Evolutionary conservation across 1,140 invertebrate genomes (phyloP).

Genomic region (Drosophila asahinai): DNA sequence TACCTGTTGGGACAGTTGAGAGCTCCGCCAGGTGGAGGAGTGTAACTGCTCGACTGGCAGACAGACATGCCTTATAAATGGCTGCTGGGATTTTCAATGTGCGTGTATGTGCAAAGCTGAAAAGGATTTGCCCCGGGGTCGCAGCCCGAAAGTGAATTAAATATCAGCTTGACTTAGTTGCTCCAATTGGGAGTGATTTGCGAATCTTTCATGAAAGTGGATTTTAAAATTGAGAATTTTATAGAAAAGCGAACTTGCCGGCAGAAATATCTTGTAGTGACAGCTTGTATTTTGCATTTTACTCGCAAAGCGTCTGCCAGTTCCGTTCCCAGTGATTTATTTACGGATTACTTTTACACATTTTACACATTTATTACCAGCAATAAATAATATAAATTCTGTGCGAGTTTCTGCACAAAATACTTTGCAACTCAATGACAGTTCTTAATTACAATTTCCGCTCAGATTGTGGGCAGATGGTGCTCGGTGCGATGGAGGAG

Average conservation of each 20-base stretch:
- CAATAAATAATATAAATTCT: slow-evolving; percentile 59
- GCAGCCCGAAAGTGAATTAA: slow-evolving; percentile 34
- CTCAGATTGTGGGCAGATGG: slow-evolving; percentile 82
- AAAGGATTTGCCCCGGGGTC: slow-evolving; percentile 25
- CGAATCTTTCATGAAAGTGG: background rate
- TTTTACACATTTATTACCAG: slow-evolving; percentile 58
- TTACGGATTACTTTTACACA: slow-evolving; percentile 45
- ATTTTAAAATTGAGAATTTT: background rate
- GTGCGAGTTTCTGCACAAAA: slow-evolving; percentile 26
- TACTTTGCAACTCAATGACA: slow-evolving; percentile 24
- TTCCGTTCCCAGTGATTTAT: slow-evolving; percentile 16
- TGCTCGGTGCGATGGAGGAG: slow-evolving; percentile 81
- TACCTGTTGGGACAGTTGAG: slow-evolving; percentile 18
- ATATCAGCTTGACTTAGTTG: slow-evolving; percentile 17
- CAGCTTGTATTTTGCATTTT: slow-evolving; percentile 5
- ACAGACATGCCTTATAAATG: slow-evolving; percentile 25
- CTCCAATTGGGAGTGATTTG: slow-evolving; percentile 23
- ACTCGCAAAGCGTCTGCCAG: background rate
- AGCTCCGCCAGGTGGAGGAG: slow-evolving; percentile 16
- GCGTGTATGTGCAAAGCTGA: slow-evolving; percentile 48
- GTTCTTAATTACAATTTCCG: slow-evolving; percentile 20
- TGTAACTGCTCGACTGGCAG: slow-evolving; percentile 16
- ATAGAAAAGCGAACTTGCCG: background rate
- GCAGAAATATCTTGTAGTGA: slow-evolving; percentile 3
- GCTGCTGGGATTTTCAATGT: slow-evolving; percentile 48